These are phyloP conservation scores for Ceuthmochares aereus DNA, from an alignment of 2,113 vertebrate genomes.

Conservation along the genomic window DNA sequence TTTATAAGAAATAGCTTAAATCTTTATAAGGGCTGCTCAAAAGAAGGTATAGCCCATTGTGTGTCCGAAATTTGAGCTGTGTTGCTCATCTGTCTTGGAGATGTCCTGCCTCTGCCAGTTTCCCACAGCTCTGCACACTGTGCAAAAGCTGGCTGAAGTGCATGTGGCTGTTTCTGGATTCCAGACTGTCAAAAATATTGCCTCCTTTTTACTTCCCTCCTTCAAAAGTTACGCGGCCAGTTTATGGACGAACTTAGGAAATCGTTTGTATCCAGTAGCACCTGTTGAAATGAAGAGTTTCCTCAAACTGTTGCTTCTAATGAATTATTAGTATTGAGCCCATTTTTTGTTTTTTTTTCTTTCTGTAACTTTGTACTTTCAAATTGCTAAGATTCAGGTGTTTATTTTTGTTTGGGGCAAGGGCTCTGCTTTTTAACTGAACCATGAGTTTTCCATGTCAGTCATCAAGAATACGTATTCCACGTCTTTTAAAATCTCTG, in stretches of 20 bases:
- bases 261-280: background rate
- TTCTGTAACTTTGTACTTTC: background rate
- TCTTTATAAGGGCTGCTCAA: background rate
- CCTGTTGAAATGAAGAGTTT: constrained; percentile 36
- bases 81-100: background rate
- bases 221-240: background rate
- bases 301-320: background rate
- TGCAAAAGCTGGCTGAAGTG: background rate
- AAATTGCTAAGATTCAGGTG: background rate
- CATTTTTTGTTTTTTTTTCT: background rate
- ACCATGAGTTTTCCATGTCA: constrained; percentile 7
- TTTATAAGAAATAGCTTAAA: background rate
- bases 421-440: background rate
- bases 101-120: background rate
- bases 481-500: background rate
- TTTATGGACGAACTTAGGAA: background rate
- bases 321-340: background rate
- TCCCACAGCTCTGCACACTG: background rate
- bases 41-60: background rate
- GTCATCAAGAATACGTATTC: background rate
- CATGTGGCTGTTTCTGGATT: background rate
- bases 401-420: background rate
- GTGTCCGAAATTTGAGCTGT: background rate
- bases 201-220: background rate
- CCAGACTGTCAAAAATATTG: background rate